phyloP scores from a whole-genome alignment of 2,113 vertebrate genomes.

The Gambusia holbrooki region DNA sequence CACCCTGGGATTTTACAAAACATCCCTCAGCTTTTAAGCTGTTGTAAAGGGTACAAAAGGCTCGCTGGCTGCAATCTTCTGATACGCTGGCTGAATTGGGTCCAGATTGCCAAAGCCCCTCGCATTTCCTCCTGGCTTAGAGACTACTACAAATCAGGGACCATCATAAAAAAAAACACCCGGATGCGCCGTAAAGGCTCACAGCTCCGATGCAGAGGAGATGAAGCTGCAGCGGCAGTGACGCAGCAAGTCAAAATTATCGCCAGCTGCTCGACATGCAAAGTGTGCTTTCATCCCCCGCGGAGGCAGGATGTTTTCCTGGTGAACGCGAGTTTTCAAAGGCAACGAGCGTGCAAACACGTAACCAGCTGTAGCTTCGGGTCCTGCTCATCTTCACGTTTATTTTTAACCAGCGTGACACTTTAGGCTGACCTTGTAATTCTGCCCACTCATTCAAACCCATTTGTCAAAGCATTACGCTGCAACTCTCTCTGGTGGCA shows the following conservation, averaged over 20 bases:
- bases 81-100: conserved; percentile 17
- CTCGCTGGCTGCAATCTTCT: neutral
- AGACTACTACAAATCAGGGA: conserved; percentile 29
- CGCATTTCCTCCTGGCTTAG: conserved; percentile 73
- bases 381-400: neutral
- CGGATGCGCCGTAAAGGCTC: conserved; percentile 16
- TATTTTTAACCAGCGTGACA: neutral
- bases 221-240: conserved; percentile 22
- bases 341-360: neutral
- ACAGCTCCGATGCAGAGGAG: conserved; percentile 13
- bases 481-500: conserved; percentile 10
- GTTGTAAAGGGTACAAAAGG: neutral
- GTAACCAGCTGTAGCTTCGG: neutral
- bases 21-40: neutral
- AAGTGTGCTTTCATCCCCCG: conserved; percentile 16
- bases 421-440: neutral
- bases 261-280: conserved; percentile 14
- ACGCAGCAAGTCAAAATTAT: conserved; percentile 10
- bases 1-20: neutral
- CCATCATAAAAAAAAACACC: conserved; percentile 1
- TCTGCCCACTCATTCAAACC: neutral
- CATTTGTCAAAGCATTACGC: conserved; percentile 18
- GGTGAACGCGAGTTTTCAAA: conserved; percentile 12
- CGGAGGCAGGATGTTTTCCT: conserved; percentile 13
- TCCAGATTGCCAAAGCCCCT: conserved; percentile 48